Evolutionary conservation across 1,140 invertebrate species (phyloP).

Genomic region (Thrips palmi): DNA sequence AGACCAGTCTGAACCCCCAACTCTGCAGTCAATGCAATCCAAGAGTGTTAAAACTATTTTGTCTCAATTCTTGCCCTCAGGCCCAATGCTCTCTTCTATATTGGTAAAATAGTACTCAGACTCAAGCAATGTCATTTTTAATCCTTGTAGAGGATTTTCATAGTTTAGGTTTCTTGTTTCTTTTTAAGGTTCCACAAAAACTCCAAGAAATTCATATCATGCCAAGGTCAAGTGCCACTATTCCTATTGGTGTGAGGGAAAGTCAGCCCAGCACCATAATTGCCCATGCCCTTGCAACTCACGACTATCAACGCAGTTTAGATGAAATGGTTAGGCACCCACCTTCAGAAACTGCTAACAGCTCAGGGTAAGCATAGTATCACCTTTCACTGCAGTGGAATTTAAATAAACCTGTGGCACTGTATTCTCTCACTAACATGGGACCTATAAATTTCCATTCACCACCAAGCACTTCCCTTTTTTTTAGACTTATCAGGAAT

Average conservation of each 20-base stretch:
- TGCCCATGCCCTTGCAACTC: conserved; percentile 57
- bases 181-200: conserved; percentile 39
- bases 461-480: too few species aligned
- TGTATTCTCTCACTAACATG: too few species aligned
- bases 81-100: conserved; percentile 27
- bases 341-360: conserved; percentile 1
- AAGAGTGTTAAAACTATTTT: conserved; percentile 52
- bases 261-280: conserved; percentile 79
- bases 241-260: conserved; percentile 65
- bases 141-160: conserved; percentile 19
- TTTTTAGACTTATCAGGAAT: too few species aligned
- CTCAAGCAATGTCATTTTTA: not conserved
- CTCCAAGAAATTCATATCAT: conserved; percentile 44
- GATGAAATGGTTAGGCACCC: conserved; percentile 29
- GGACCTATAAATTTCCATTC: too few species aligned
- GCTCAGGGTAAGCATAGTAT: conserved; percentile 22
- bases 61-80: conserved; percentile 40
- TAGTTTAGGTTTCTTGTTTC: conserved; percentile 15
- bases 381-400: conserved; percentile 19
- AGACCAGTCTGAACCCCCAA: too few species aligned
- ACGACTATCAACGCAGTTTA: conserved; percentile 45
- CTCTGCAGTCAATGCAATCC: too few species aligned
- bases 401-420: too few species aligned
- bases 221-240: conserved; percentile 29
- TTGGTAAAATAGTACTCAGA: conserved; percentile 21